phyloP scores from a whole-genome alignment of 2,113 vertebrate genomes.

The Tupaia chinensis region DNA sequence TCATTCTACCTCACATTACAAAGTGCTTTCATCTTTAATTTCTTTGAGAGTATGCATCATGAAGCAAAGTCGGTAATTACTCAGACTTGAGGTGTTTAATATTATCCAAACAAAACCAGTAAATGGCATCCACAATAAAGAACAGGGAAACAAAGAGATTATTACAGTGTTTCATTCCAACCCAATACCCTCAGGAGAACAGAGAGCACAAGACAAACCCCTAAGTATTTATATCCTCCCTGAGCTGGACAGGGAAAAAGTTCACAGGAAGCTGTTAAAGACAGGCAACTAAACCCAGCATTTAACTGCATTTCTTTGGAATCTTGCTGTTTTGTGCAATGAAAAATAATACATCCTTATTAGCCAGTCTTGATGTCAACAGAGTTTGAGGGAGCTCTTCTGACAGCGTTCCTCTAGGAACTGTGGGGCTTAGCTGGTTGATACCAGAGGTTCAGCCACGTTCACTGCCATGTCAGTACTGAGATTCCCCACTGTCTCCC shows the following conservation, averaged over 20 bases:
- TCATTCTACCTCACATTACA: conserved; percentile 11
- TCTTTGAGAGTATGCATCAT: conserved; percentile 20
- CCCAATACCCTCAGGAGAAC: conserved; percentile 70
- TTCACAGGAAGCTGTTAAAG: conserved; percentile 78
- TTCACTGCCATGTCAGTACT: conserved; percentile 64
- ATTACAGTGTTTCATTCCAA: conserved; percentile 67
- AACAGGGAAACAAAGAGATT: conserved; percentile 76
- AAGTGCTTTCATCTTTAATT: conserved; percentile 51
- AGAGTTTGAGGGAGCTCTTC: conserved; percentile 51
- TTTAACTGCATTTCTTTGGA: conserved; percentile 70
- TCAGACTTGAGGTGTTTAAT: conserved; percentile 56
- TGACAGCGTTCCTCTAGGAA: conserved; percentile 69
- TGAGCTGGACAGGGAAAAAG: neutral
- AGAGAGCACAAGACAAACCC: conserved; percentile 38
- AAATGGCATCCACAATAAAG: conserved; percentile 66
- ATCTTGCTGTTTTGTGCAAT: conserved; percentile 66
- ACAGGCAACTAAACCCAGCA: conserved; percentile 44
- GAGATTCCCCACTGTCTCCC: conserved; percentile 7
- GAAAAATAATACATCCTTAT: conserved; percentile 24
- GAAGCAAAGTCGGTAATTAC: conserved; percentile 60
- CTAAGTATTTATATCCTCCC: conserved; percentile 76
- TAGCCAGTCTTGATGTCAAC: conserved; percentile 17
- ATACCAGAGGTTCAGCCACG: conserved; percentile 26
- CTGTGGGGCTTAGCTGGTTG: neutral
- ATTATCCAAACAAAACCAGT: conserved; percentile 75